phyloP scores from a whole-genome alignment of 2,888 invertebrate species.

The Lycocerus yunnanus region DNA sequence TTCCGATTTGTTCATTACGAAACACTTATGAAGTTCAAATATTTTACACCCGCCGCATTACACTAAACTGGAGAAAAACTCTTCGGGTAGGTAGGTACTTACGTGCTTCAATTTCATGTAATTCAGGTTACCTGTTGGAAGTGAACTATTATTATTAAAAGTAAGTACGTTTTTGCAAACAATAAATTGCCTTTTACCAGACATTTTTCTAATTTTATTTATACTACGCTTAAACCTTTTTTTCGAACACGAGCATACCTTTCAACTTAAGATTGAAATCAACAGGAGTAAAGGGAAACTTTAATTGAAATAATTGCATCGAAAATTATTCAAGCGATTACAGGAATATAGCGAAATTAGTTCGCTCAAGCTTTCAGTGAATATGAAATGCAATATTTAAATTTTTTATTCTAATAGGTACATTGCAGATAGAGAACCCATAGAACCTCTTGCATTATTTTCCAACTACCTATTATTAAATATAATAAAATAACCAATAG shows the following conservation, averaged over 20 bases:
- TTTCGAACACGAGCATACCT: neutral
- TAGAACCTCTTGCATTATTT: too few relatives aligned
- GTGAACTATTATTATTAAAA: neutral
- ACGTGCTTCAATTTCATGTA: neutral
- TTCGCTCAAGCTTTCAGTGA: neutral
- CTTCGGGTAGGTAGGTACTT: neutral
- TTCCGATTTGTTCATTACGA: neutral
- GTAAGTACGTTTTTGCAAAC: neutral
- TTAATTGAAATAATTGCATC: neutral
- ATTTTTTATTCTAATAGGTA: too few relatives aligned
- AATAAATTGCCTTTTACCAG: neutral
- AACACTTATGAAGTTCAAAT: neutral
- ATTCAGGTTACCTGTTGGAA: neutral
- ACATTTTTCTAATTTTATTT: neutral
- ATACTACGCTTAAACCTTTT: neutral
- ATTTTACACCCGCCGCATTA: neutral
- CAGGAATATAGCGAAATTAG: neutral
- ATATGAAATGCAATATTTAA: neutral
- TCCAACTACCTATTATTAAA: neutral
- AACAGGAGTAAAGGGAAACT: neutral
- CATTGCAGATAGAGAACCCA: too few relatives aligned
- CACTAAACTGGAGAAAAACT: neutral
- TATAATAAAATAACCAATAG: neutral
- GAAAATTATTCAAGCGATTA: neutral
- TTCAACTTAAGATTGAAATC: neutral